phyloP scores from a whole-genome alignment of 2,113 vertebrate genomes.

The Acinonyx jubatus region DNA sequence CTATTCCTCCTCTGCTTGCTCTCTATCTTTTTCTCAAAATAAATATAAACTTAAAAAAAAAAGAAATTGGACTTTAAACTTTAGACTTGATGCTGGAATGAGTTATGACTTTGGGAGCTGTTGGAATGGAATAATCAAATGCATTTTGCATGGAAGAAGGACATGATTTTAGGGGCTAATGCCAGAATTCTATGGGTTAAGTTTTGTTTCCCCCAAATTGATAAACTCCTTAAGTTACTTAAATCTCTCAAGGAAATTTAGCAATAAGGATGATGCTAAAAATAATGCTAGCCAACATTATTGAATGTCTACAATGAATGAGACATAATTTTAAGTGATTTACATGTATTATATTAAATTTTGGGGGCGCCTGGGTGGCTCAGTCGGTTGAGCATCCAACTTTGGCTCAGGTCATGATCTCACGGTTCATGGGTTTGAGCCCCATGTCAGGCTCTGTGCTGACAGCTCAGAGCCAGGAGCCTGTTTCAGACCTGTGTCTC shows the following conservation, averaged over 20 bases:
- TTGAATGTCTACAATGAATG: neutral
- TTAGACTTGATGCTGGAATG: neutral
- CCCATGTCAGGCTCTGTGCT: too few species aligned
- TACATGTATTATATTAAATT: neutral
- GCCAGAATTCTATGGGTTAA: neutral
- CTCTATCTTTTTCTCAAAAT: too few species aligned
- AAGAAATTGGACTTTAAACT: neutral
- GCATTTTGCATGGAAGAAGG: neutral
- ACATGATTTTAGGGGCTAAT: neutral
- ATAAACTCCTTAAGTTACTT: neutral
- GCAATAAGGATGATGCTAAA: neutral
- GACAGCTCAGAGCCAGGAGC: too few species aligned
- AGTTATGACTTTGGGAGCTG: neutral
- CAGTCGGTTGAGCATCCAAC: too few species aligned
- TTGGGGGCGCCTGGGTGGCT: too few species aligned
- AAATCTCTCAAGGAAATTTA: neutral
- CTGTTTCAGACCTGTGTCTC: too few species aligned
- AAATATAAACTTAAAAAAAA: too few species aligned
- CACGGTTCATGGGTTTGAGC: too few species aligned
- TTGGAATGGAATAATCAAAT: neutral
- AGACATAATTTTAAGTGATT: neutral
- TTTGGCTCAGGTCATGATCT: too few species aligned
- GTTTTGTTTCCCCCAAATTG: neutral
- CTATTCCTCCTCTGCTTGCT: too few species aligned
- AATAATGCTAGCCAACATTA: neutral